Base-by-base conservation (phyloP, 2,113 vertebrate genomes). In the Turnix velox region DNA sequence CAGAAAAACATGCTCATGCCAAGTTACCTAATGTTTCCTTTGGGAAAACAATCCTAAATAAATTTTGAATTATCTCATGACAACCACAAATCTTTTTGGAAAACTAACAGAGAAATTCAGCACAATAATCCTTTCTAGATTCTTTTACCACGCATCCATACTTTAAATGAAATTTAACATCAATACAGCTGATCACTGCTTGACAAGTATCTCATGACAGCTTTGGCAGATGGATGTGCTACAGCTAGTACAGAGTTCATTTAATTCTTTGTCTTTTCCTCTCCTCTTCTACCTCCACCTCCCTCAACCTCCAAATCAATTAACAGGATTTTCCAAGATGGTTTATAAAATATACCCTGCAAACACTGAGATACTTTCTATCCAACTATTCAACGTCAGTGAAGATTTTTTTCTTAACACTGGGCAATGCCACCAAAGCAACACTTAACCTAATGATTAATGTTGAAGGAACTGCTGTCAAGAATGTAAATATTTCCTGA, bases 101-200 rank as follows among this genome's bases (percentile, higher is more conserved):
- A 96, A 96, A 63, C 66, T 96, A 96, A 91, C 96, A 95, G 84
- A 96, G 91, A 96, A 92, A 95, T 91, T 92, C 91, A 94, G 86
- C 79, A 92, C 79, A 68, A 81, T 91, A 87, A 84, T 93, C 69
- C 77, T 80, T 89, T 95, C 87, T 76, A 61, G 69, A 65, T 42
- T 91, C 37, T 66, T 75, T 82, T 51, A 87, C 49, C 66, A 66
- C 25, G 39, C 54, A 82, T 66, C 61, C 45, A 28, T 51, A 24
- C 54, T 72, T 84, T 72, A 88, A 87, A 84, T 57, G 1, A 76
- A 84, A 76, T 92, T 82, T 76, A 65, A 37, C 23, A 79, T 6
- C 39, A 42, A 79, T 52, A 76, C 22, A 76, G 76, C 18, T 81
- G 48, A 65, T 90, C 61, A 57, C 23, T 72, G 68, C 61, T 72